Evolutionary conservation across 1,140 invertebrate species (phyloP).

Genomic region (Antheraea mylitta): DNA sequence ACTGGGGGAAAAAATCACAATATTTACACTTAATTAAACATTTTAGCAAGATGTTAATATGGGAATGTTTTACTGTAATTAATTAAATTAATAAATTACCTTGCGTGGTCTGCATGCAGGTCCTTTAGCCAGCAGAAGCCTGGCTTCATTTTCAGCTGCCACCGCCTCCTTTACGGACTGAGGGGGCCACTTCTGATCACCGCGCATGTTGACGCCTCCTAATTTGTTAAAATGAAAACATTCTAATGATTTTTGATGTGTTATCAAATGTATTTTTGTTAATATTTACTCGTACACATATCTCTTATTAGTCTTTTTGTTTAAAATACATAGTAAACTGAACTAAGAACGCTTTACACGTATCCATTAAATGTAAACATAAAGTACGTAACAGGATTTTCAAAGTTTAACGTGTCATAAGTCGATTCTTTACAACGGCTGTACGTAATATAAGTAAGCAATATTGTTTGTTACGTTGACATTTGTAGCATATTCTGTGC

Average conservation of each 20-base stretch:
- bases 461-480: too few species aligned
- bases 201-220: constrained; percentile 88
- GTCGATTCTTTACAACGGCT: too few species aligned
- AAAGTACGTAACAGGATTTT: too few species aligned
- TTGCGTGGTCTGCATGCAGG: constrained; percentile 86
- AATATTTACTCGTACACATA: too few species aligned
- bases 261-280: too few species aligned
- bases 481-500: too few species aligned
- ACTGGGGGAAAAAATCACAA: not conserved
- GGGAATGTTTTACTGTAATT: not conserved
- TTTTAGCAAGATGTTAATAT: not conserved
- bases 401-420: too few species aligned
- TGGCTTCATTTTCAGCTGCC: constrained; percentile 86
- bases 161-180: constrained; percentile 85
- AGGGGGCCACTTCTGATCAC: constrained; percentile 92
- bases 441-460: too few species aligned
- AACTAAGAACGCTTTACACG: too few species aligned
- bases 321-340: too few species aligned
- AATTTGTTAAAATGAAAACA: constrained; percentile 5
- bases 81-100: constrained; percentile 47
- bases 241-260: not conserved
- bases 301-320: too few species aligned
- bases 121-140: constrained; percentile 84
- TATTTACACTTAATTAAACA: not conserved
- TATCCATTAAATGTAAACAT: too few species aligned